Conservation (phyloP, 1,140 invertebrate genomes). For the Pristionchus pacificus region DNA sequence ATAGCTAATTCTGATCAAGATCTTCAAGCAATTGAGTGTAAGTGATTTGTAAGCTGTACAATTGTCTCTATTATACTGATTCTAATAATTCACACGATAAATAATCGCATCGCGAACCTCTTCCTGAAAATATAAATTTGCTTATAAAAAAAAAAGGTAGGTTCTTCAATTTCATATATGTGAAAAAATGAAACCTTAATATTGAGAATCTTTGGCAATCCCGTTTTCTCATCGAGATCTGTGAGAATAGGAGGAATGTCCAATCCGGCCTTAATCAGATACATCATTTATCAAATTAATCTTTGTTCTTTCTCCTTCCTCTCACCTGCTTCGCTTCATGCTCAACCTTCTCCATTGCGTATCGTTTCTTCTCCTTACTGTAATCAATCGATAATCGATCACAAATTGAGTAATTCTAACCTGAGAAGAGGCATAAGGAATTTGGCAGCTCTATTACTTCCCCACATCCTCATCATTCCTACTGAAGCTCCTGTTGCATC, state of each 20-base stretch:
- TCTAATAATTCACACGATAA: too few species aligned
- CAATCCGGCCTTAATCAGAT: conserved; percentile 29
- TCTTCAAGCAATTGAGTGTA: too few species aligned
- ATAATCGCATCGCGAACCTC: too few species aligned
- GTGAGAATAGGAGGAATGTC: conserved; percentile 55
- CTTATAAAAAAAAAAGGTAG: too few species aligned
- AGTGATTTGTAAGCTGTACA: too few species aligned
- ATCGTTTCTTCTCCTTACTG: conserved; percentile 46
- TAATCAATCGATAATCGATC: conserved; percentile 25
- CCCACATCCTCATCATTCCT: conserved; percentile 56
- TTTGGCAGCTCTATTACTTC: conserved; percentile 50
- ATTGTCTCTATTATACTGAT: too few species aligned
- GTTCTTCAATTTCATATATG: conserved; percentile 30
- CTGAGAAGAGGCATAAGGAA: conserved; percentile 50
- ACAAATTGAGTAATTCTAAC: conserved; percentile 4
- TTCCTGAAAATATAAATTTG: too few species aligned
- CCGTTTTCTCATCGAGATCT: conserved; percentile 52
- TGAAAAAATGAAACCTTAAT: conserved; percentile 23
- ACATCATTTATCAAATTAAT: too few species aligned
- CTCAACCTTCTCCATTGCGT: conserved; percentile 54
- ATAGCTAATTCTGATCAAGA: too few species aligned
- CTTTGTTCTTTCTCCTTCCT: too few species aligned
- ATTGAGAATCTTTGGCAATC: conserved; percentile 47
- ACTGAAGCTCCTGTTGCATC: conserved; percentile 52
- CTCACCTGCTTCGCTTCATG: conserved; percentile 52